Conservation (phyloP, 1,140 invertebrate species). For the Bombus difficillimus region DNA sequence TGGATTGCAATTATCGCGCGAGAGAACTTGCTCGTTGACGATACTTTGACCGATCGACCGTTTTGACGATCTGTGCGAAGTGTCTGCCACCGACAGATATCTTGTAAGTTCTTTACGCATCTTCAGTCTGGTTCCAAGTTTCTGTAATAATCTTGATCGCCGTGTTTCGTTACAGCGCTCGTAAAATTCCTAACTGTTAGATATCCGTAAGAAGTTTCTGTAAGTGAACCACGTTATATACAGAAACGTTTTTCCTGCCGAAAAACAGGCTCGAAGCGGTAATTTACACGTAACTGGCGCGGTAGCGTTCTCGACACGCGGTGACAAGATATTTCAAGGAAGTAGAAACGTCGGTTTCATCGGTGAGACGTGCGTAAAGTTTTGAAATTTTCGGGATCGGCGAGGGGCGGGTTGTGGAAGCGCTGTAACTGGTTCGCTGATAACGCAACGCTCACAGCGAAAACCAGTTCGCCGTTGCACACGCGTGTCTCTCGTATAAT, state of each 20-base stretch:
- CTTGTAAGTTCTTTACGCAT: too few relatives aligned
- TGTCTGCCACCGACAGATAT: too few relatives aligned
- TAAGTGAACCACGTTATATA: too few relatives aligned
- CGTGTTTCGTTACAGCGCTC: too few relatives aligned
- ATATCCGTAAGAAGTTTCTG: too few relatives aligned
- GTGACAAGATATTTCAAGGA: not conserved
- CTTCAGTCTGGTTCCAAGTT: too few relatives aligned
- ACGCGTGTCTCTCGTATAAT: slow-evolving; percentile 27
- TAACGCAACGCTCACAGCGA: slow-evolving; percentile 33
- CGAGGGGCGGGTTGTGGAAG: not conserved
- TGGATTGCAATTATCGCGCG: not conserved
- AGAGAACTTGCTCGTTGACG: not conserved
- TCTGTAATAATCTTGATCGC: too few relatives aligned
- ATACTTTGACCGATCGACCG: too few relatives aligned
- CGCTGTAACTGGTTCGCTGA: slow-evolving; percentile 29
- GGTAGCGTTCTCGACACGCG: not conserved
- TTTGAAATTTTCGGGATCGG: slow-evolving; percentile 33
- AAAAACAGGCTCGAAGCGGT: too few relatives aligned
- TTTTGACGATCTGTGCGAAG: too few relatives aligned
- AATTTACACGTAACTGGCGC: not conserved
- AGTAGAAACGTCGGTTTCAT: slow-evolving; percentile 8
- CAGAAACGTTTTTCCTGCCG: too few relatives aligned
- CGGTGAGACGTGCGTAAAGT: not conserved
- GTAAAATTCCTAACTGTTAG: too few relatives aligned
- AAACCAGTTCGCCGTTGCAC: slow-evolving; percentile 31